A percentile compares a stretch with the other conserved stretches of the same genome.
phyloP scores from a whole-genome alignment of 1,140 invertebrate genomes.

The Drosophila yakuba region DNA sequence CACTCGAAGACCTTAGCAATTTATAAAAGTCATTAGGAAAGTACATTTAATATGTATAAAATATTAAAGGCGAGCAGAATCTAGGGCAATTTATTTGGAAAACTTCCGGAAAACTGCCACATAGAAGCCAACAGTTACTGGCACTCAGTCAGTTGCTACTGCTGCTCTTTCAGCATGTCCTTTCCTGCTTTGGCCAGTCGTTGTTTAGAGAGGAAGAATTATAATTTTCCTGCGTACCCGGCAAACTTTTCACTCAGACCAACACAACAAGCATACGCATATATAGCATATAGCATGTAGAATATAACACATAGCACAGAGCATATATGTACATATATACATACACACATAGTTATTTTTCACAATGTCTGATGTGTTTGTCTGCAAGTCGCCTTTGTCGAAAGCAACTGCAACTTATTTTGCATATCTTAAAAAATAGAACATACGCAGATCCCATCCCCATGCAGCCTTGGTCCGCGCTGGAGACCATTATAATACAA shows the following conservation, averaged over 20 bases:
- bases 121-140: constrained; percentile 35
- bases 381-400: constrained; percentile 34
- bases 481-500: constrained; percentile 63
- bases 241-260: constrained; percentile 45
- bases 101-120: constrained; percentile 47
- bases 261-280: constrained; percentile 12
- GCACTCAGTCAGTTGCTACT: constrained; percentile 26
- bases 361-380: constrained; percentile 61
- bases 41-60: not conserved
- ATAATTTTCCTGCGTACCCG: constrained; percentile 72
- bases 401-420: constrained; percentile 73
- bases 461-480: constrained; percentile 24
- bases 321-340: too few relatives aligned
- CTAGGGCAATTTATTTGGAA: constrained; percentile 25
- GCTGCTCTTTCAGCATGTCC: constrained; percentile 18
- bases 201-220: constrained; percentile 71
- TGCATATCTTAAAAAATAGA: constrained; percentile 76
- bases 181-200: constrained; percentile 28
- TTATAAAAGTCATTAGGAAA: constrained; percentile 12
- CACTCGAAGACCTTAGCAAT: constrained; percentile 7
- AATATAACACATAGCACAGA: too few relatives aligned
- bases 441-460: constrained; percentile 56
- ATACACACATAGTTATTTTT: constrained; percentile 42
- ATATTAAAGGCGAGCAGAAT: constrained; percentile 1
- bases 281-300: not conserved